phyloP scores from a whole-genome alignment of 2,888 invertebrate species.

The Schizotus pectinicornis region DNA sequence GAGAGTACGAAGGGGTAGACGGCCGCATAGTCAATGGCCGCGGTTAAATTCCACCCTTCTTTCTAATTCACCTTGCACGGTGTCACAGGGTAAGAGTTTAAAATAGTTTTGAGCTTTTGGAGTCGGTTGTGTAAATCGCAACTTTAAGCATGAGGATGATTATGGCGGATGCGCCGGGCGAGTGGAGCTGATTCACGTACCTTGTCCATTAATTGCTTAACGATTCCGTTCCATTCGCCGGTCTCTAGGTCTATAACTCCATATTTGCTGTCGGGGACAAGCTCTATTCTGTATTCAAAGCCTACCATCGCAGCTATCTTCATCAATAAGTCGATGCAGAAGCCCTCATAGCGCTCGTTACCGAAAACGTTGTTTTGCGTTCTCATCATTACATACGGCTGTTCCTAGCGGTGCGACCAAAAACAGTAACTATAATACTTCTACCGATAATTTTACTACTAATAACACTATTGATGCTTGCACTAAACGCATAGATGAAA shows the following conservation, averaged over 20 bases:
- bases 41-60: no score
- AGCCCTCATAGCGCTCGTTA: conserved; percentile 73
- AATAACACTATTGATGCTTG: no score
- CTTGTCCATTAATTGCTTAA: conserved; percentile 71
- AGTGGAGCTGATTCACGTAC: conserved; percentile 49
- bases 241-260: conserved; percentile 76
- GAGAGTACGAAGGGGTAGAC: no score
- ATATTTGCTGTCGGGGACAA: conserved; percentile 72
- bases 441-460: not conserved
- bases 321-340: conserved; percentile 74
- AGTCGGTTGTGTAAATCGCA: no score
- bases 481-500: not conserved
- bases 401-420: conserved; percentile 48
- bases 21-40: no score
- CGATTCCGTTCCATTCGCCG: conserved; percentile 77
- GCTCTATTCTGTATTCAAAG: conserved; percentile 71
- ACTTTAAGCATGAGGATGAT: no score
- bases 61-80: no score
- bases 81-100: no score
- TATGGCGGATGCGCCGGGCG: no score
- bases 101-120: no score
- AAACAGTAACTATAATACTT: not conserved
- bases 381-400: conserved; percentile 57
- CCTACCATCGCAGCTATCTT: conserved; percentile 69
- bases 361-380: conserved; percentile 62